These are phyloP conservation scores for Acleris literana DNA, from an alignment of 2,888 invertebrate species.

Conservation along the genomic window DNA sequence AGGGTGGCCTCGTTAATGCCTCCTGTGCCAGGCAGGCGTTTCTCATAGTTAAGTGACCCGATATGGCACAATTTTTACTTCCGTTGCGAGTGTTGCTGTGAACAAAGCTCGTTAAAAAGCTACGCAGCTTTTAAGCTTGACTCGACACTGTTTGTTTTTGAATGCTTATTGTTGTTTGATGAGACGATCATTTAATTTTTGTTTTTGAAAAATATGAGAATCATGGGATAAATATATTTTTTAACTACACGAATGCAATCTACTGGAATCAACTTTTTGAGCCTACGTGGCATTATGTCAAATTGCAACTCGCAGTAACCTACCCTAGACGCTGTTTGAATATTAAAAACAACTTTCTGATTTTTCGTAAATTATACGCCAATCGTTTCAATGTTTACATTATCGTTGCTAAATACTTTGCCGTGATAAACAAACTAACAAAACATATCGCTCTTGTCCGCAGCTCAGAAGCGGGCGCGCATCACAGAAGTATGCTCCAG, in stretches of 20 bases:
- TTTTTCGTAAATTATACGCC: neutral
- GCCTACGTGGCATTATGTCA: too few species aligned
- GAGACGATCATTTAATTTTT: too few species aligned
- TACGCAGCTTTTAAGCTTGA: neutral
- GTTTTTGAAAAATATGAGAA: too few species aligned
- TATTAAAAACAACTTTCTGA: too few species aligned
- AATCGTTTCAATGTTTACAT: neutral
- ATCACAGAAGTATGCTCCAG: slow-evolving; percentile 77
- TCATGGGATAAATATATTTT: too few species aligned
- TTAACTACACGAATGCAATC: too few species aligned
- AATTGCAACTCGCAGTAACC: too few species aligned
- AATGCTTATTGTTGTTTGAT: neutral
- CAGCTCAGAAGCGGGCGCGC: slow-evolving; percentile 79
- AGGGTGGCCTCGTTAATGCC: too few species aligned
- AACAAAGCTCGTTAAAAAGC: slow-evolving; percentile 4
- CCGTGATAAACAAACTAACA: slow-evolving; percentile 5
- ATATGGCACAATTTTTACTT: neutral
- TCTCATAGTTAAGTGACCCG: neutral
- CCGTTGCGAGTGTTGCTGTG: neutral
- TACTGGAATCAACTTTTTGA: too few species aligned
- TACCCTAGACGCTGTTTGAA: too few species aligned
- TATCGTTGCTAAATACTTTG: neutral
- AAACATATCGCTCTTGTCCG: slow-evolving; percentile 50
- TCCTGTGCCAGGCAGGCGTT: too few species aligned
- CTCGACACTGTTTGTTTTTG: neutral